Base-by-base conservation (phyloP, 1,140 invertebrate genomes). In the Bombus turneri region DNA sequence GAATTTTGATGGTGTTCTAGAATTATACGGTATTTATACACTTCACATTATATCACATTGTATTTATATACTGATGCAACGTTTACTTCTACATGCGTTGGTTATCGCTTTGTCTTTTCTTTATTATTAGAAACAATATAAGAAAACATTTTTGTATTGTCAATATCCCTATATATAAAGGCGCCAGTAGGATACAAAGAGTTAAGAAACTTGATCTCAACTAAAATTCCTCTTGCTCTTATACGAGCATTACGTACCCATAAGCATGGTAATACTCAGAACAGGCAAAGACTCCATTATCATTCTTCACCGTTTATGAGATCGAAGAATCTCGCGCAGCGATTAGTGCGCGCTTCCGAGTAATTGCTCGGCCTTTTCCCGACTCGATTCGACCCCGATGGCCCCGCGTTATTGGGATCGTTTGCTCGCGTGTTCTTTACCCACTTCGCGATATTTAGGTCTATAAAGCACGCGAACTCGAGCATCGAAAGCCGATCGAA, bases 401-500 rank as follows among this genome's bases (percentile, higher is more conserved):
- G 15, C 25, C 34, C 12, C 34, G n/a, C 39, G 25, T 25, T 28
- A 47, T 47, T 25, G 12, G n/a, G 28, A 43, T 31, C 39, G 18
- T 22, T 59, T 9, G 62, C 25, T 83, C 64, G 64, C 81, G 53
- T 80, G 62, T 43, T 87, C 75, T 83, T 88, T 83, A 87, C 87
- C 80, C 47, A 83, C 69, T 88, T 88, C 15, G 62, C 86, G 62
- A 87, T 81, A 88, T 88, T 83, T 74, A 74, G 74, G 47, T 12
- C 77, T 57, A 69, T 75, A 64, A 87, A 71, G 37, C 64, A 76
- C 41, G 41, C 43, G 41, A 75, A 83, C 64, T 47, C 87, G 78
- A 81, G 72, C 41, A 87, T 87, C 39, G 69, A 86, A 74, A 87
- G 75, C 80, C 78, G 75, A 84, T 91, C 87, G 91, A 57, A 92